These are phyloP conservation scores for Columba livia DNA, from an alignment of 2,113 vertebrate species.

Conservation along the genomic window DNA sequence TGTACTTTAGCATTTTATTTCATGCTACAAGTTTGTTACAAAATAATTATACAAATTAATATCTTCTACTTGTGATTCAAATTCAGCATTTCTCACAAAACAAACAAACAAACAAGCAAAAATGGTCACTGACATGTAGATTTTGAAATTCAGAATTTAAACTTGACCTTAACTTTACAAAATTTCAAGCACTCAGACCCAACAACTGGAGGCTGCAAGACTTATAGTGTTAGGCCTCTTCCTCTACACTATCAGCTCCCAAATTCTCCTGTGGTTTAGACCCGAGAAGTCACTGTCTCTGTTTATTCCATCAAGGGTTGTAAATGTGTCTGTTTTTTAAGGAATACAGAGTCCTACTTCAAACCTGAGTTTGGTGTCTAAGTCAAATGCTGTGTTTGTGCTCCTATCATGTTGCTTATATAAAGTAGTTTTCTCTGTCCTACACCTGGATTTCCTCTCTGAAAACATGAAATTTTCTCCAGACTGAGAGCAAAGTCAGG, in stretches of 20 bases:
- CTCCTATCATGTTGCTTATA: fast-evolving
- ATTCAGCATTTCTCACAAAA: neutral
- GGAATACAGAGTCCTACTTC: neutral
- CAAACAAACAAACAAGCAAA: neutral
- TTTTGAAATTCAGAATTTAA: neutral
- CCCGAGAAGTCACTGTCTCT: neutral
- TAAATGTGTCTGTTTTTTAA: neutral
- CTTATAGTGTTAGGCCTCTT: neutral
- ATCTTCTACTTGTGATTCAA: neutral
- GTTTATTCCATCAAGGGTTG: fast-evolving
- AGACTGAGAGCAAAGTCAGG: neutral
- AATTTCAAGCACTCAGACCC: neutral
- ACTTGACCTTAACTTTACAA: neutral
- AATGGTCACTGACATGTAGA: neutral
- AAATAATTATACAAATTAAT: neutral
- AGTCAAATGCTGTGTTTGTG: neutral
- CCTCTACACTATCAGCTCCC: neutral
- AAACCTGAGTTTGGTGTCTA: fast-evolving
- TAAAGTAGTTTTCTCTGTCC: neutral
- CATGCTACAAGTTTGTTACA: neutral
- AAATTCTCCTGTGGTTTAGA: neutral
- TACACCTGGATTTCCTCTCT: neutral
- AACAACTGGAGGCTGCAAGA: neutral
- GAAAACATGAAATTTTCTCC: neutral
- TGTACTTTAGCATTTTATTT: conserved; percentile 27